Evolutionary conservation across 2,113 vertebrate species (phyloP), one percentile per base, ranked within the genome.

Genomic region (Caranx ignobilis): DNA sequence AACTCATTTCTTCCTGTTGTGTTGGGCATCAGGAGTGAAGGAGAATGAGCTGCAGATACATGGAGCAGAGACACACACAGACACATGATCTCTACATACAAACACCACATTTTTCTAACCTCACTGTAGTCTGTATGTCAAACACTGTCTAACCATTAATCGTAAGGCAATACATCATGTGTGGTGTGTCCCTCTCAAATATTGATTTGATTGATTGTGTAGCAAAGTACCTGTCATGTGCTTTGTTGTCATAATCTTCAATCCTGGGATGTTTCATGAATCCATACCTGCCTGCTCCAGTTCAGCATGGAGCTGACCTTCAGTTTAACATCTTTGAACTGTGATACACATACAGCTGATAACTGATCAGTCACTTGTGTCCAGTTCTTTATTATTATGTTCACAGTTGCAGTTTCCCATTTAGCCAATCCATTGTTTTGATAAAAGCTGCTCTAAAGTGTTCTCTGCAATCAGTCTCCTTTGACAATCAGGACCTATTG

Each of bases 401-500:
- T 26, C 54, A 34, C 6, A 11, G 4, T 19, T 47, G 1, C 2
- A 56, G 54, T 65, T 50, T 76, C 26, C 45, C 6, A 19, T 7
- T 41, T 10, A 41, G 39, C 1, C 45, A 11, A 13, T 56, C 70
- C 11, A 16, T 11, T 15, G 6, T 60, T 34, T 66, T 69, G 5
- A 62, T 15, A 35, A 34, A 32, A 21, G 47, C 35, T 63, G 54
- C 41, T 37, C 5, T 43, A 3, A 15, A 21, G 31, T 7, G 35
- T 37, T n/a, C 1, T 9, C 6, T 76, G 67, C 86, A 89, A 87
- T 89, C 80, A 87, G 67, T 32, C 19, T 75, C 77, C 65, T 80
- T 85, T 88, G 65, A 57, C 63, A 91, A 87, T 91, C 84, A 88
- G 34, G 6, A 26, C 16, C 47, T 71, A 72, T 87, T 83, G 75